These are phyloP conservation scores for Lepetodrilus schrolli DNA, from an alignment of 2,888 invertebrate genomes.

Conservation along the genomic window DNA sequence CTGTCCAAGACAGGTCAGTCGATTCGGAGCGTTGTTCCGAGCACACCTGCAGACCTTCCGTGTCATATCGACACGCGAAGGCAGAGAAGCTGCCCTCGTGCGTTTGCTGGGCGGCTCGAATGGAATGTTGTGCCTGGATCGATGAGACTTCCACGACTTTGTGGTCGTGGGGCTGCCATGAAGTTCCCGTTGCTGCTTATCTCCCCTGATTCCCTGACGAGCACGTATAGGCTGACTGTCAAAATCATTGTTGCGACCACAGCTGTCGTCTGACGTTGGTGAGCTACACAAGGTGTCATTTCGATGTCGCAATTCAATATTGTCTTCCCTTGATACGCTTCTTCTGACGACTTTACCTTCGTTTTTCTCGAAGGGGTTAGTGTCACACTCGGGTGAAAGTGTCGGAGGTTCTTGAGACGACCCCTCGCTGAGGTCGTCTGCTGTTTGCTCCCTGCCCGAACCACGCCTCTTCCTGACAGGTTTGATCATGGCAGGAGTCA, in stretches of 20 bases:
- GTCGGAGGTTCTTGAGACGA: constrained; percentile 17
- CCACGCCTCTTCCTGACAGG: not conserved
- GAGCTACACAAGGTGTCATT: too few species aligned
- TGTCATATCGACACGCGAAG: not conserved
- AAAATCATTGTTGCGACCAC: too few species aligned
- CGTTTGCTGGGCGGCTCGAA: constrained; percentile 44
- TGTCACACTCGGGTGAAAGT: constrained; percentile 1
- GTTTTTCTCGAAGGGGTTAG: not conserved
- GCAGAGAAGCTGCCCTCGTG: constrained; percentile 39
- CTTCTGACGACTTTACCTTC: too few species aligned
- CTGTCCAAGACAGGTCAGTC: constrained; percentile 93
- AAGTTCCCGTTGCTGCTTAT: constrained; percentile 28
- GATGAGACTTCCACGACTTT: constrained; percentile 26
- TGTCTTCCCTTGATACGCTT: not conserved
- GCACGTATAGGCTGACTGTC: not conserved
- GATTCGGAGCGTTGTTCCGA: constrained; percentile 91
- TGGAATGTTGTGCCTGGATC: constrained; percentile 29
- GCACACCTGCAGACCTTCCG: constrained; percentile 86
- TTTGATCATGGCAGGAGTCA: not conserved
- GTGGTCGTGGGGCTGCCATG: not conserved
- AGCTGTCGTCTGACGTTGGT: not conserved
- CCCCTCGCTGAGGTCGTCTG: not conserved
- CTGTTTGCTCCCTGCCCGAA: not conserved
- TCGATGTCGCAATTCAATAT: not conserved
- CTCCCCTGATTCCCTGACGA: not conserved